Evolutionary conservation across 2,113 vertebrate species (phyloP).

Genomic region (Montifringilla adamsi): DNA sequence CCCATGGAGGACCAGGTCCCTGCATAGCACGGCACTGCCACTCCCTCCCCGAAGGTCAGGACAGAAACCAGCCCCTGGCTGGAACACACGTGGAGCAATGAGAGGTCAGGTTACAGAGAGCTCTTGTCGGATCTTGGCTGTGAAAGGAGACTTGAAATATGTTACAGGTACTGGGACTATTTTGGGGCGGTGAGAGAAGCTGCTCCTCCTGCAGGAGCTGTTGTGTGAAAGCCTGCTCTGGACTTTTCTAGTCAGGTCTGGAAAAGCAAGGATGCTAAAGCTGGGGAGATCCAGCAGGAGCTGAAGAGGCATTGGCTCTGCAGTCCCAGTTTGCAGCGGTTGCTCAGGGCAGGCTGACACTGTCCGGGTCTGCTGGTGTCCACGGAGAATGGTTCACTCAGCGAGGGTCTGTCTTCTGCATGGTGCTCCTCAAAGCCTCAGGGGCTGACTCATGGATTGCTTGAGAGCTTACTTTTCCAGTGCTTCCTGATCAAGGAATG

Average conservation of each 20-base stretch:
- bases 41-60: background rate
- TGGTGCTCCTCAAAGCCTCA: background rate
- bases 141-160: background rate
- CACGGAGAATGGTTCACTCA: background rate
- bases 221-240: background rate
- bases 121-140: background rate
- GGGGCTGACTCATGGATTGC: background rate
- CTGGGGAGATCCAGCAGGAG: background rate
- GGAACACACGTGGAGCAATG: background rate
- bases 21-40: accelerated
- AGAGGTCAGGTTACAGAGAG: background rate
- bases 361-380: background rate
- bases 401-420: background rate
- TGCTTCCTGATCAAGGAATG: background rate
- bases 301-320: background rate
- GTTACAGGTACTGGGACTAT: background rate
- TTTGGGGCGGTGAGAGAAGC: background rate
- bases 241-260: background rate
- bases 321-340: background rate
- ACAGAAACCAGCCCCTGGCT: accelerated
- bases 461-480: background rate
- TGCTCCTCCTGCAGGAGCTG: background rate
- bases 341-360: accelerated
- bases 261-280: background rate
- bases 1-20: background rate